Evolutionary conservation across 2,113 vertebrate genomes (phyloP).

Genomic region (Aegypius monachus): DNA sequence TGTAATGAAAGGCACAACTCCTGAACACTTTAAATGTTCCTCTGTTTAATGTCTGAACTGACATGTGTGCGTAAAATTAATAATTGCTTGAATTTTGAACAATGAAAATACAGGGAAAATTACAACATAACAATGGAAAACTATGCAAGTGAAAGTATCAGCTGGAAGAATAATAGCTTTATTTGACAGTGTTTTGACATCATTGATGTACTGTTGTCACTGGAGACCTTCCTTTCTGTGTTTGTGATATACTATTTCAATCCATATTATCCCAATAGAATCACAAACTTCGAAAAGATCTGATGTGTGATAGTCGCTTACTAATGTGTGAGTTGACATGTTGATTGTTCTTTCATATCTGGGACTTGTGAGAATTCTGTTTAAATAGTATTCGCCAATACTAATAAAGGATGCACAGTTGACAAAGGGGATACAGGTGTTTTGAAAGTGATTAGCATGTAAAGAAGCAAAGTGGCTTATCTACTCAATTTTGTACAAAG

Average conservation of each 20-base stretch:
- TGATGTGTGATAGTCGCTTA: slow-evolving; percentile 51
- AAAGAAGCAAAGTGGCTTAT: not conserved
- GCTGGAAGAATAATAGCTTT: slow-evolving; percentile 49
- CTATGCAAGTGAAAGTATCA: slow-evolving; percentile 26
- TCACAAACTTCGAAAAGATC: slow-evolving; percentile 42
- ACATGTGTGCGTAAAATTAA: not conserved
- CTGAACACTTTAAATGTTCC: not conserved
- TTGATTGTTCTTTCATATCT: slow-evolving; percentile 63
- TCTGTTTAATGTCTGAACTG: slow-evolving; percentile 14
- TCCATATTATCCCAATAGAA: slow-evolving; percentile 67
- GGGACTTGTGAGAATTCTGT: slow-evolving; percentile 19
- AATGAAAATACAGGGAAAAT: slow-evolving; percentile 33
- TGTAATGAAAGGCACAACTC: not conserved
- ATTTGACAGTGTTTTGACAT: slow-evolving; percentile 73
- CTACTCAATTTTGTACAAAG: not conserved
- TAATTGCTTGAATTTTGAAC: slow-evolving; percentile 25
- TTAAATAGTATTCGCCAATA: not conserved
- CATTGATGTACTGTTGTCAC: slow-evolving; percentile 63
- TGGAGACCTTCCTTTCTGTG: slow-evolving; percentile 53
- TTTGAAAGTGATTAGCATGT: not conserved
- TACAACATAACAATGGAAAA: slow-evolving; percentile 26
- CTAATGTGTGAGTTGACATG: slow-evolving; percentile 57
- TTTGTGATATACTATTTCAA: slow-evolving; percentile 63
- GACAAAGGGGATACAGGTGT: slow-evolving; percentile 25
- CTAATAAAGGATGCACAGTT: not conserved